Percentiles rank a stretch among this genome's conserved stretches.
Conservation (phyloP, 2,113 vertebrate genomes). For the Stigmatopora nigra region DNA sequence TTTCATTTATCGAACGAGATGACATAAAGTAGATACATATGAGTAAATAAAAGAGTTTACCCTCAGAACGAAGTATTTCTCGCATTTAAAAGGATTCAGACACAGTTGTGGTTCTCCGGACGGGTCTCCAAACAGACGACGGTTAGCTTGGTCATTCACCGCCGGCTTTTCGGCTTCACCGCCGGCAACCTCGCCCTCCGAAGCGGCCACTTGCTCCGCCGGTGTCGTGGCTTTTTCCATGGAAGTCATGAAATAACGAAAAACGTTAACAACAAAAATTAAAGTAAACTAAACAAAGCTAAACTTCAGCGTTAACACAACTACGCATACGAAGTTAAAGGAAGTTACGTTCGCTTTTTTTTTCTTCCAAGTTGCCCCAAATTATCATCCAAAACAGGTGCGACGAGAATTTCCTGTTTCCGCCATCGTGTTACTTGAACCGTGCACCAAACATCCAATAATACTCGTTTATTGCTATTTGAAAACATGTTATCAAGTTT, state of each 20-base stretch:
- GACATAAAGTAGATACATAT: too few relatives aligned
- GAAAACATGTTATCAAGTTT: neutral
- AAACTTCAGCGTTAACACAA: neutral
- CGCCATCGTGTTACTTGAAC: neutral
- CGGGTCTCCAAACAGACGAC: neutral
- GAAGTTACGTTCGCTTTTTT: neutral
- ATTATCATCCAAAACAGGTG: neutral
- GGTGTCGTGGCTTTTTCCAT: conserved; percentile 40
- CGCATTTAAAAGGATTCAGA: conserved; percentile 53
- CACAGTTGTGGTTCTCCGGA: conserved; percentile 8
- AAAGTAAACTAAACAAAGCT: neutral
- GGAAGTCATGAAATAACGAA: neutral
- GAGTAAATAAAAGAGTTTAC: conserved; percentile 42
- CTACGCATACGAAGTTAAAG: neutral
- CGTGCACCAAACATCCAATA: neutral
- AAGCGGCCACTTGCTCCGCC: conserved; percentile 3
- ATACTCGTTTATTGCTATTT: neutral
- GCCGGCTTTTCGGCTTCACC: conserved; percentile 8
- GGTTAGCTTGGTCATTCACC: neutral
- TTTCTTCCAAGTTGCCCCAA: neutral
- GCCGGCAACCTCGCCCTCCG: neutral
- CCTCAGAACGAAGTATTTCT: conserved; percentile 70
- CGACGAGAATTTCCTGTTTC: conserved; percentile 2
- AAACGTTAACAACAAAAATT: neutral
- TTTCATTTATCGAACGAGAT: too few relatives aligned